phyloP scores from a whole-genome alignment of 2,113 vertebrate species.

The Charina bottae region DNA sequence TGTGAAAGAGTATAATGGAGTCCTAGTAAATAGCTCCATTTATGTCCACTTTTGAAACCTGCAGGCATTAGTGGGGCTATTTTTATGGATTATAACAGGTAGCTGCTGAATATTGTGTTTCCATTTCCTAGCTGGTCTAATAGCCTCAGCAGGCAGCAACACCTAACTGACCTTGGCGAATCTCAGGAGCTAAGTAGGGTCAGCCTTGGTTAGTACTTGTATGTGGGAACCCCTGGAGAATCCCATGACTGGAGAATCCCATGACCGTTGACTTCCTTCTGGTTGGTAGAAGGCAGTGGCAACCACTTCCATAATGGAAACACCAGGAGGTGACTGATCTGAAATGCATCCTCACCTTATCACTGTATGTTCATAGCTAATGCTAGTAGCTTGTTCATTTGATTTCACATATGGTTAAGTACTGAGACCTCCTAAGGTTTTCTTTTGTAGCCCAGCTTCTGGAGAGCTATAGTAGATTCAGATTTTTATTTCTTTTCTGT shows the following conservation, averaged over 20 bases:
- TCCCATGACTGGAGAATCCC: neutral
- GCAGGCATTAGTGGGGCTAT: slow-evolving; percentile 74
- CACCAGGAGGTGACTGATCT: neutral
- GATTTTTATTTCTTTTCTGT: slow-evolving; percentile 60
- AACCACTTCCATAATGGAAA: neutral
- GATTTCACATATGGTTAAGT: slow-evolving; percentile 81
- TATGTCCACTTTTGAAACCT: slow-evolving; percentile 68
- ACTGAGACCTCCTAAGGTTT: slow-evolving; percentile 70
- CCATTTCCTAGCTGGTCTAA: slow-evolving; percentile 68
- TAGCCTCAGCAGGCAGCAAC: neutral
- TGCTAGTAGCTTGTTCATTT: slow-evolving; percentile 80
- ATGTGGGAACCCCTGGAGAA: neutral
- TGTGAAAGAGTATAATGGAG: slow-evolving; percentile 59
- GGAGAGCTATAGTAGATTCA: slow-evolving; percentile 58
- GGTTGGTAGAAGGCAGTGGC: neutral
- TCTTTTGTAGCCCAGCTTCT: slow-evolving; percentile 73
- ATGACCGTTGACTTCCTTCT: neutral
- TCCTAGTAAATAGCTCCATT: slow-evolving; percentile 64
- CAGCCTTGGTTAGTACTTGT: neutral
- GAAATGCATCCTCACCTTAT: slow-evolving; percentile 52
- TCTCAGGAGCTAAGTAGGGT: neutral
- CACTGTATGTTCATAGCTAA: slow-evolving; percentile 81
- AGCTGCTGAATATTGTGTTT: slow-evolving; percentile 81
- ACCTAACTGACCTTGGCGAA: neutral
- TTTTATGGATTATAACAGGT: slow-evolving; percentile 77